Conservation (phyloP, 2,888 invertebrate species). For the Morpho deidamia region DNA sequence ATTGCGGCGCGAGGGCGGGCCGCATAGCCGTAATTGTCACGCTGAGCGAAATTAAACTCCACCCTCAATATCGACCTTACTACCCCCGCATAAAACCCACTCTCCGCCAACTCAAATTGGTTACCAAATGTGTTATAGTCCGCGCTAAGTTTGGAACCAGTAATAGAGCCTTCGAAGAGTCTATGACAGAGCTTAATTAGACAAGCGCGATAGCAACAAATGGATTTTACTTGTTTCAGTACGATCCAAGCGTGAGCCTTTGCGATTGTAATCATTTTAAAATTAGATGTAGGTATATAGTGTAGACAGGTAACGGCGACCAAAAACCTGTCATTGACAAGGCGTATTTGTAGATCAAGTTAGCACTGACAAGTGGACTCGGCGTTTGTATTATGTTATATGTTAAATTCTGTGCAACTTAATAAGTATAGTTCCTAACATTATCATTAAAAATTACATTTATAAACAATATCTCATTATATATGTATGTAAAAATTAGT, state of each 20-base stretch:
- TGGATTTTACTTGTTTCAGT: conserved; percentile 73
- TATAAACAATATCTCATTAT: too few species aligned
- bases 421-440: background rate
- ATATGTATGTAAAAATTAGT: too few species aligned
- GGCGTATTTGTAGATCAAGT: conserved; percentile 7
- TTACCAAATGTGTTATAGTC: conserved; percentile 72
- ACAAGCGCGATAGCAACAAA: conserved; percentile 72
- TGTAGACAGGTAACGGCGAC: conserved; percentile 3
- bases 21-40: conserved; percentile 77
- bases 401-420: background rate
- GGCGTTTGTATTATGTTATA: background rate
- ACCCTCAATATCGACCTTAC: conserved; percentile 65
- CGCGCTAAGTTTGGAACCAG: conserved; percentile 73
- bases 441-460: too few species aligned
- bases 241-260: conserved; percentile 50
- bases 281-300: conserved; percentile 32
- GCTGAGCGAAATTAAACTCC: conserved; percentile 66
- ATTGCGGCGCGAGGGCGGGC: conserved; percentile 81
- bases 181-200: conserved; percentile 78
- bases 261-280: conserved; percentile 40
- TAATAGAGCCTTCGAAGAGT: conserved; percentile 78
- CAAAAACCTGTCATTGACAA: conserved; percentile 6
- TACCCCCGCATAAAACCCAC: conserved; percentile 55
- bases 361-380: background rate
- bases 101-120: conserved; percentile 43